Conservation (phyloP, 2,888 invertebrate genomes). For the Abrostola triplasia region DNA sequence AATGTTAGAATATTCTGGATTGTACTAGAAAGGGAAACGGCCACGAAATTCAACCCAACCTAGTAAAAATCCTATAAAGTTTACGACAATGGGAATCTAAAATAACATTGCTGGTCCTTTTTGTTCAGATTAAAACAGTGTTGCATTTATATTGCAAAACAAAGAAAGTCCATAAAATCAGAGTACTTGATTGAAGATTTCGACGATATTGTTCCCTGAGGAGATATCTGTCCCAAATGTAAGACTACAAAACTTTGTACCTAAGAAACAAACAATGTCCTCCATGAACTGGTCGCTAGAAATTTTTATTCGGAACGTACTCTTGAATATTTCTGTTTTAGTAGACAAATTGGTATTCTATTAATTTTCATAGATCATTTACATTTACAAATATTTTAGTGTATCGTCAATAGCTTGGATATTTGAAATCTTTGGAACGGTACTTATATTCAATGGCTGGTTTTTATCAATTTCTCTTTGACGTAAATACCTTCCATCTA, state of each 20-base stretch:
- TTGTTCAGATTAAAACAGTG: not conserved
- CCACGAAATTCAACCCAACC: not conserved
- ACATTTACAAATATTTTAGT: no score
- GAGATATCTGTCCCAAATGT: slow-evolving; percentile 30
- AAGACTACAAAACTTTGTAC: slow-evolving; percentile 28
- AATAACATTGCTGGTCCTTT: not conserved
- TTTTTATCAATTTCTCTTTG: no score
- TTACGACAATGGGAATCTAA: not conserved
- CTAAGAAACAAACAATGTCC: slow-evolving; percentile 21
- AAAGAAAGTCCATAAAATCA: slow-evolving; percentile 26
- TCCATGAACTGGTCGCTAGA: not conserved
- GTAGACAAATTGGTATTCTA: no score
- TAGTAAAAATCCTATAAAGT: no score
- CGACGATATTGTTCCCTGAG: slow-evolving; percentile 30
- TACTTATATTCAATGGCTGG: no score
- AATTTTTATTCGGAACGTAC: no score
- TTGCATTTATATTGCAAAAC: slow-evolving; percentile 12
- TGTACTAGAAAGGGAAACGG: not conserved
- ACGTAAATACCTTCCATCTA: no score
- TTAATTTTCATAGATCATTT: no score
- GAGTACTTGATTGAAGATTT: slow-evolving; percentile 38
- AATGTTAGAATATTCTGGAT: not conserved
- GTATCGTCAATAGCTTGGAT: no score
- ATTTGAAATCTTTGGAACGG: no score
- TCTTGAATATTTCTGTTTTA: no score